phyloP scores from a whole-genome alignment of 2,888 invertebrate species.

The Zele albiditarsus region DNA sequence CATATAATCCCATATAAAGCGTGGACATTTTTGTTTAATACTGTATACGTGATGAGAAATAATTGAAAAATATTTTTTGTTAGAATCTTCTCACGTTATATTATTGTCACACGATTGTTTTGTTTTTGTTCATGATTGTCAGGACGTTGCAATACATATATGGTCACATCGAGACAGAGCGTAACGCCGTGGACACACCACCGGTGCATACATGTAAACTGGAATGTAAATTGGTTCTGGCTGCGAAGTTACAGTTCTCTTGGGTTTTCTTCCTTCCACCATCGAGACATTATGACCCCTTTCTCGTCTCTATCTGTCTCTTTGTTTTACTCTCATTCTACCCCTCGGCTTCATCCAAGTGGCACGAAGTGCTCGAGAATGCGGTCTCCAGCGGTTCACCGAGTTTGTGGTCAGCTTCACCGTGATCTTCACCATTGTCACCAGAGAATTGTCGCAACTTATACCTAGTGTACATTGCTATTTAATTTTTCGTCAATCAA shows the following conservation, averaged over 20 bases:
- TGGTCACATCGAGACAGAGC: not conserved
- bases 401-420: conserved; percentile 14
- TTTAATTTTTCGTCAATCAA: not conserved
- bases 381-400: conserved; percentile 27
- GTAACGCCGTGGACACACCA: not conserved
- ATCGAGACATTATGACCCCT: conserved; percentile 38
- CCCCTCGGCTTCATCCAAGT: conserved; percentile 2
- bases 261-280: conserved; percentile 47
- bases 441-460: conserved; percentile 3
- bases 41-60: not conserved
- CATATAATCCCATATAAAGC: not conserved
- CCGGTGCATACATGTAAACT: conserved; percentile 8
- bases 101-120: not conserved
- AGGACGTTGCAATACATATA: not conserved
- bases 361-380: conserved; percentile 26
- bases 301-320: conserved; percentile 20
- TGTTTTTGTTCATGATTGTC: not conserved
- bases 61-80: conserved; percentile 2
- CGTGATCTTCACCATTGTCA: conserved; percentile 18
- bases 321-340: not conserved
- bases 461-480: not conserved
- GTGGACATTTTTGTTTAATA: not conserved
- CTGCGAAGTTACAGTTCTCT: conserved; percentile 40
- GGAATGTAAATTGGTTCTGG: conserved; percentile 55
- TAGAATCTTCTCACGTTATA: not conserved